Base-by-base conservation (phyloP, 2,797 vertebrate genomes). In the Lepus oiostolus region DNA sequence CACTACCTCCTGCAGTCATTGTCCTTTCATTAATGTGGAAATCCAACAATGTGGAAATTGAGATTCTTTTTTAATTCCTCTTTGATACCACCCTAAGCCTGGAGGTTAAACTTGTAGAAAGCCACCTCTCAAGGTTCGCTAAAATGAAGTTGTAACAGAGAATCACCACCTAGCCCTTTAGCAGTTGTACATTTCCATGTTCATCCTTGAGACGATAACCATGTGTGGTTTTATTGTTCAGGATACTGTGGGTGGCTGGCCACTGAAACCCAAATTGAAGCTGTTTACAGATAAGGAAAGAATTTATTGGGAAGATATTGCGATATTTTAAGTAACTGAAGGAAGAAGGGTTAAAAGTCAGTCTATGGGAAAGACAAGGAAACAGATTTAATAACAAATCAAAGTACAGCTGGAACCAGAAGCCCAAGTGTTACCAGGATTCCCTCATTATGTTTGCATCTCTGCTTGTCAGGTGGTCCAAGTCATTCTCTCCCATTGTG, bases 1-100 rank as follows among this genome's bases (percentile, higher is more conserved):
- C 65, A 76, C 85, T 86, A 2, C 94, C 67, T 95, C 95, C 92
- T 85, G 76, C 11, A 89, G 88, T 5, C 47, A 88, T 80, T 95
- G 58, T 52, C 79, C 52, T 93, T 95, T 94, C 75, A 54, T 93
- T 90, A 94, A 62, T 83, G 75, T 85, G 77, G 35, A 95, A 74
- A 83, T 68, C 63, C 60, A 93, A 93, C 80, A 95, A 60, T 87
- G 88, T 86, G 58, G 32, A 96, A 80, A 80, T 30, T 0, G 50
- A 85, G 60, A n/a, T 76, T 35, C 71, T 74, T 84, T 90, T 70
- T 52, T 71, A 38, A 38, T 71, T 16, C 7, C 22, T 16, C 84
- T 90, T 97, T 94, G 79, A 65, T 96, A 92, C 68, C 63, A 81
- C 60, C 63, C 58, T 94, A 86, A 75, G 62, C 67, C 58, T 94